Evolutionary conservation across 2,797 vertebrate genomes (phyloP).

Genomic region (Pagetopsis macropterus): DNA sequence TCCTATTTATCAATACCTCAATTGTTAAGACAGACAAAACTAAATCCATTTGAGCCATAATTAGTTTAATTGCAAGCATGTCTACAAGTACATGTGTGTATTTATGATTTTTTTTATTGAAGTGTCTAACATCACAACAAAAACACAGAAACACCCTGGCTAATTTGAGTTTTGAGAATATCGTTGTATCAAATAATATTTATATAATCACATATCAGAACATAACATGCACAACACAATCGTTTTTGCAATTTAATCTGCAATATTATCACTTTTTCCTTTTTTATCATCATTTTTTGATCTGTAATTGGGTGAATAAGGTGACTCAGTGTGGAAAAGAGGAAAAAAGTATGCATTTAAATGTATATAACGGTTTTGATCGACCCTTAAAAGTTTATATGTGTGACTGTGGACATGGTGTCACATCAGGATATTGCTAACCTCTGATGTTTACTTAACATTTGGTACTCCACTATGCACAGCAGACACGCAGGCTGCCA

Average conservation of each 20-base stretch:
- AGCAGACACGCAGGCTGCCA: constrained; percentile 51
- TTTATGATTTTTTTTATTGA: constrained; percentile 3
- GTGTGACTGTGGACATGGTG: neutral
- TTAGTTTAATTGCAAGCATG: neutral
- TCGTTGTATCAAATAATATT: neutral
- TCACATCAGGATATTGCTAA: constrained; percentile 40
- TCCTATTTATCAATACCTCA: neutral
- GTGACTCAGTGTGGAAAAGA: neutral
- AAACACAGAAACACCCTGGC: neutral
- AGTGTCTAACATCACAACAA: neutral
- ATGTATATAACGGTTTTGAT: neutral
- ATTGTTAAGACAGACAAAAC: neutral
- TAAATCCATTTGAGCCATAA: neutral
- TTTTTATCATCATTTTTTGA: neutral
- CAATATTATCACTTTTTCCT: neutral
- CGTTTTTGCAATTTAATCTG: neutral
- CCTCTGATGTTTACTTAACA: constrained; percentile 46
- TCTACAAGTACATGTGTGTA: neutral
- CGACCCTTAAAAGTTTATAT: neutral
- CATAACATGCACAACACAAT: neutral
- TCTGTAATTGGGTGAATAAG: neutral
- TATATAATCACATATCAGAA: too few species aligned
- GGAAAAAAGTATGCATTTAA: neutral
- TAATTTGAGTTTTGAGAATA: neutral
- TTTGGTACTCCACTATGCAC: constrained; percentile 30